Evolutionary conservation across 2,797 vertebrate genomes (phyloP).

Genomic region (Echiichthys vipera): DNA sequence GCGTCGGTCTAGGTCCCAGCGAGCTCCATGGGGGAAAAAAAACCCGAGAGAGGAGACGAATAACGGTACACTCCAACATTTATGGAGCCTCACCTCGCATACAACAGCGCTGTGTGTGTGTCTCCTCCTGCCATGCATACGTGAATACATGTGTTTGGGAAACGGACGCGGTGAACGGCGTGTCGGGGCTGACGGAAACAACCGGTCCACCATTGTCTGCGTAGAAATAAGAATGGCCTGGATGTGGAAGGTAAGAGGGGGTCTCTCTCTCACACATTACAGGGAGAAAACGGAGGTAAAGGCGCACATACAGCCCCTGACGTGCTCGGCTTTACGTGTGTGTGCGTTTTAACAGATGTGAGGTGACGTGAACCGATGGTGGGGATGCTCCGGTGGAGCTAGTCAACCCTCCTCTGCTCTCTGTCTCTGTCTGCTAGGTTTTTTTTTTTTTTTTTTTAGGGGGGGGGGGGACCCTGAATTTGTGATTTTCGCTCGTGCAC

Average conservation of each 20-base stretch:
- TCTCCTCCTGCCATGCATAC: constrained; percentile 28
- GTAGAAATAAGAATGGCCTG: constrained; percentile 92
- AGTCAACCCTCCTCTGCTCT: constrained; percentile 29
- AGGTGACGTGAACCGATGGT: constrained; percentile 13
- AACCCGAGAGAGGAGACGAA: constrained; percentile 75
- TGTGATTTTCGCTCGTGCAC: background rate
- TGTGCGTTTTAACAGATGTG: constrained; percentile 40
- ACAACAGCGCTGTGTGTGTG: constrained; percentile 67
- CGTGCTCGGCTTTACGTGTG: background rate
- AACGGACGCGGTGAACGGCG: constrained; percentile 51
- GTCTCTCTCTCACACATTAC: constrained; percentile 50
- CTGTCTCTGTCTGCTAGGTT: background rate
- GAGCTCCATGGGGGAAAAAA: constrained; percentile 67
- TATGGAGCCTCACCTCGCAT: constrained; percentile 78
- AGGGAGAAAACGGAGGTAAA: background rate
- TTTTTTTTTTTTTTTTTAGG: background rate
- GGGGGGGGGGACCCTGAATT: constrained; percentile 1
- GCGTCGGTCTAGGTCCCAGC: constrained; percentile 72
- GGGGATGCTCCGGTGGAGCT: constrained; percentile 55
- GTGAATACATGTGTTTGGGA: constrained; percentile 38
- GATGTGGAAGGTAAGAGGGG: constrained; percentile 93
- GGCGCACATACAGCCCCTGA: background rate
- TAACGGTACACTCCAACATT: constrained; percentile 83
- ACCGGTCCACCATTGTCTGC: constrained; percentile 74
- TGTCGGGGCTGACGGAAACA: constrained; percentile 64